Percentiles rank a stretch among this genome's conserved stretches.
Conservation (phyloP, 2,113 vertebrate genomes). For the Hemibagrus wyckioides region DNA sequence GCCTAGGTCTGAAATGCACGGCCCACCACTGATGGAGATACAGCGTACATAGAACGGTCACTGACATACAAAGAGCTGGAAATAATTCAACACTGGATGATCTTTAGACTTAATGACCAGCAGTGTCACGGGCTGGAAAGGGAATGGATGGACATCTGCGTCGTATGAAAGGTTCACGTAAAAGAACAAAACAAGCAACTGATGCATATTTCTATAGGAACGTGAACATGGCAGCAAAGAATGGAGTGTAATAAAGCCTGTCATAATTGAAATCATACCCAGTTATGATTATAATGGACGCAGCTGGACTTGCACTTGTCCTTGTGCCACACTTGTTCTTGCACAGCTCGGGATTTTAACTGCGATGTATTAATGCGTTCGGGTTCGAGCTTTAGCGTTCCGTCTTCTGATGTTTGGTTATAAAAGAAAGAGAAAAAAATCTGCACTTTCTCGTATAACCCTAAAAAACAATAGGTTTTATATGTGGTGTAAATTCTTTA, state of each 20-base stretch:
- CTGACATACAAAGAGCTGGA: background rate
- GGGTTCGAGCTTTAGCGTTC: background rate
- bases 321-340: background rate
- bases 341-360: background rate
- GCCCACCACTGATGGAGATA: too few species aligned
- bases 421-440: background rate
- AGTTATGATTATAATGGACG: background rate
- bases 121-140: background rate
- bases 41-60: too few species aligned
- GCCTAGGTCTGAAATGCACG: too few species aligned
- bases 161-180: conserved; percentile 14
- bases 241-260: background rate
- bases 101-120: background rate
- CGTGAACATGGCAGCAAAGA: background rate
- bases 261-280: conserved; percentile 2
- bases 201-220: background rate
- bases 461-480: background rate
- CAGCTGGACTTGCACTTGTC: background rate
- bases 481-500: conserved; percentile 3
- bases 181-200: conserved; percentile 21
- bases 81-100: background rate
- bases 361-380: too few species aligned
- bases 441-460: too few species aligned
- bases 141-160: conserved; percentile 23
- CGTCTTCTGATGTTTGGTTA: background rate